Base-by-base conservation (phyloP, 1,140 invertebrate genomes). In the Maniola jurtina region DNA sequence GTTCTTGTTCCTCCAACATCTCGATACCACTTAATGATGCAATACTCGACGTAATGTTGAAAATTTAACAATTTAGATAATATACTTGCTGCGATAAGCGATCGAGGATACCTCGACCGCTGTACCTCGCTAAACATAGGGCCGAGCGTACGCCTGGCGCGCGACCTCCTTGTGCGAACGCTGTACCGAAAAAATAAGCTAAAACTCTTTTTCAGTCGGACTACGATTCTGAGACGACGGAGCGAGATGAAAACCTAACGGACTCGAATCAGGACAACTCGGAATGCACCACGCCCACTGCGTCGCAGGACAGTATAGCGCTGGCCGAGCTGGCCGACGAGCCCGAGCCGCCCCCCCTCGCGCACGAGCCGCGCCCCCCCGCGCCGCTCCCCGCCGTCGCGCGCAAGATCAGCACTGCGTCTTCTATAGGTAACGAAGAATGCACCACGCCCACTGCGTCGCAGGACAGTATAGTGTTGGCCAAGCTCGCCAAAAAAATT, bases 181-280 rank as follows among this genome's bases (percentile, higher is more conserved):
- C 25, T 25, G 25, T 2, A 25, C 42, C 5, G 11, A 45, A 40
- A 40, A 7, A 40, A 11, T 40, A 9, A 9, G 38, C 7, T 7
- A 40, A n/a, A 11, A 45, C 42, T 45, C 11, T 36, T n/a, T 16
- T 52, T 36, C 68, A 88, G 85, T 87, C 80, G 71, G 90, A 91
- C 62, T 91, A 91, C 77, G 90, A 91, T 61, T 89, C 86, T 0
- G 90, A 91, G 62, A 90, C 87, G 45, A 90, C 87, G 8, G 90
- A 91, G 71, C 86, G 89, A 58, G 89, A 91, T 63, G 90, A 91
- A 71, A 91, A 91, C 66, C 75, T 91, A n/a, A 91, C 90, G 25
- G 90, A 91, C 61, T 91, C 90, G 11, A 91, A 90, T 75, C 90
- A 91, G 80, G 89, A 91, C 73, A 91, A 91, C 76, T 91, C 90